Evolutionary conservation across 2,888 invertebrate species (phyloP).

Genomic region (Pocota personata): DNA sequence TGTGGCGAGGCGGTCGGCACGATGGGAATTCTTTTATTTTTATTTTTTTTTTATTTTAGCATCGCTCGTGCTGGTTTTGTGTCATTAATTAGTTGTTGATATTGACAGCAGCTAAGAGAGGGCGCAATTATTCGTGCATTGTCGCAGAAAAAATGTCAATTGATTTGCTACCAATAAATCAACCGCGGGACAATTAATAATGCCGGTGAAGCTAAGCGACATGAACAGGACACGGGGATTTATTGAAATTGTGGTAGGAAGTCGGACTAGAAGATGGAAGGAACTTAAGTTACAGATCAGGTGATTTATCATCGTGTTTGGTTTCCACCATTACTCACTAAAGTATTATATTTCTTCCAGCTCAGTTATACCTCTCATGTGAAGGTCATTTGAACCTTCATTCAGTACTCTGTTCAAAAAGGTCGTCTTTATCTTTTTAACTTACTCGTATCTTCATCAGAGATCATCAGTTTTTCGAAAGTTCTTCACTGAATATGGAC

Average conservation of each 20-base stretch:
- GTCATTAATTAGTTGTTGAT: slow-evolving; percentile 45
- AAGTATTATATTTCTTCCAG: too few species aligned
- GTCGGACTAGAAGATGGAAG: too few species aligned
- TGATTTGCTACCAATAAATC: slow-evolving; percentile 33
- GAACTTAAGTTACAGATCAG: too few species aligned
- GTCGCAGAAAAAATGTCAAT: neutral
- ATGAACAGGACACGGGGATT: neutral
- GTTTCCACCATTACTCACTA: too few species aligned
- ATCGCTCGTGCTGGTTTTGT: slow-evolving; percentile 20
- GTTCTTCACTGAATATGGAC: too few species aligned
- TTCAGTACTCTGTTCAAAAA: too few species aligned
- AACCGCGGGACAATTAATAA: slow-evolving; percentile 9
- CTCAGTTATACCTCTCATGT: too few species aligned
- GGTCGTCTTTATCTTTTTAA: too few species aligned
- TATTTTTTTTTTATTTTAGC: neutral
- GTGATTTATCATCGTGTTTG: too few species aligned
- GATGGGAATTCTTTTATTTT: slow-evolving; percentile 29
- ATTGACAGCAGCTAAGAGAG: slow-evolving; percentile 25
- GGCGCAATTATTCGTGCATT: neutral
- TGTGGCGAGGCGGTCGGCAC: neutral
- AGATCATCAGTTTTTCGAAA: too few species aligned
- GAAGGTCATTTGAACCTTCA: too few species aligned
- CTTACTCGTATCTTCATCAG: too few species aligned
- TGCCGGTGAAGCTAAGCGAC: neutral
- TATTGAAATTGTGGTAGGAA: neutral